Evolutionary conservation across 1,140 invertebrate species (phyloP), one percentile per base, ranked within the genome.

Genomic region (Ostrea edulis): DNA sequence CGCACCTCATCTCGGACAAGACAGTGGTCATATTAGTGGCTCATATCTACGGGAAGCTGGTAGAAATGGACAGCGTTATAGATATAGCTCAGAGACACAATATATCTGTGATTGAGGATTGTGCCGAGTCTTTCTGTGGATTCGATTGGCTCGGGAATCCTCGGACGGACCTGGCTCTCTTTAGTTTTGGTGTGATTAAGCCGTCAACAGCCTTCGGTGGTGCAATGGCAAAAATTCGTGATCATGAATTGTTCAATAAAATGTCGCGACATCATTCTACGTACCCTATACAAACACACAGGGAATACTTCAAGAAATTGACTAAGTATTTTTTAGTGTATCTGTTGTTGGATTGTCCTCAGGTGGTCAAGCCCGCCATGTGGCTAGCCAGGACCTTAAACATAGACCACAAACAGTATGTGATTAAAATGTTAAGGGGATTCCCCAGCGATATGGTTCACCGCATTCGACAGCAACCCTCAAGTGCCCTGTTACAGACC

Each of bases 121-220:
- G 93, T 92, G 95, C 95, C 0, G 95, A 95, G 88, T 88, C 81
- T 44, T 95, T 95, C 90, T 92, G 91, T 88, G 95, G 95, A 29
- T 95, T 95, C 88, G 88, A 93, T 25, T 85, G 90, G 44, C 44
- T 94, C 5, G 94, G 95, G 22, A 91, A 95, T 90, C 93, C 94
- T 12, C 68, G 91, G 17, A 88, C 92, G 22, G 95, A 95, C 88
- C 68, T 95, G 2, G 22, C 91, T 9, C 84, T 95, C 0, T 95
- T 95, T 90, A 95, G 95, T 92, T 95, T 95, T 93, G 95, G 95
- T 8, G 89, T 92, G 7, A 95, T 95, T 20, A 95, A 95, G 89
- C 94, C 91, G 86, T 94, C 88, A 86, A 95, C 95, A 14, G 91
- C 94, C 0, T 94, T 95, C 86, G 94, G 94, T 44, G 95, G 95